Conservation (phyloP, 2,113 vertebrate species). For the Gopherus evgoodei region DNA sequence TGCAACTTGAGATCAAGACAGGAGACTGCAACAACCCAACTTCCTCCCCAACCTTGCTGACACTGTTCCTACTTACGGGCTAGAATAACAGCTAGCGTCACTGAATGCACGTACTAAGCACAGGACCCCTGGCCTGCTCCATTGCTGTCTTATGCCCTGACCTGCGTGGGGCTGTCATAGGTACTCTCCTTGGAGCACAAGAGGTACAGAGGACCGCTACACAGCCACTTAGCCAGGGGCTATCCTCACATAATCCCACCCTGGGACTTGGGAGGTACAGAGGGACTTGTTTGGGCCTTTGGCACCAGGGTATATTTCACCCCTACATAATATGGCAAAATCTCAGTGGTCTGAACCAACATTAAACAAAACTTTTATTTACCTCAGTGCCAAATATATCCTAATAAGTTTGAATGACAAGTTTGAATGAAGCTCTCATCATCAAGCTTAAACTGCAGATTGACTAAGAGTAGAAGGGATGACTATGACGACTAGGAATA, state of each 20-base stretch:
- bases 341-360: not conserved
- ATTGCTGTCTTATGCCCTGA: too few relatives aligned
- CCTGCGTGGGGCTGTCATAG: not conserved
- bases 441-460: not conserved
- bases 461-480: not conserved
- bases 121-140: not conserved
- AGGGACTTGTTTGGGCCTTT: not conserved
- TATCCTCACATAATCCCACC: not conserved
- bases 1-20: not conserved
- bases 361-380: not conserved
- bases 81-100: not conserved
- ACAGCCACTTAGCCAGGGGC: not conserved
- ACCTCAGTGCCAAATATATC: too few relatives aligned
- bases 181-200: not conserved
- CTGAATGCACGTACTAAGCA: not conserved
- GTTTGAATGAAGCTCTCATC: too few relatives aligned
- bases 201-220: not conserved
- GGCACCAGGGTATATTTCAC: not conserved
- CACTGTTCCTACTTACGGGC: not conserved
- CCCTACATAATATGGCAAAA: not conserved
- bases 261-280: not conserved
- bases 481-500: not conserved
- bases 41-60: not conserved
- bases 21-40: not conserved
- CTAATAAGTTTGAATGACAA: too few relatives aligned